Percentiles rank a stretch among this genome's conserved stretches.
Conservation (phyloP, 2,113 vertebrate genomes). For the Takifugu bimaculatus region DNA sequence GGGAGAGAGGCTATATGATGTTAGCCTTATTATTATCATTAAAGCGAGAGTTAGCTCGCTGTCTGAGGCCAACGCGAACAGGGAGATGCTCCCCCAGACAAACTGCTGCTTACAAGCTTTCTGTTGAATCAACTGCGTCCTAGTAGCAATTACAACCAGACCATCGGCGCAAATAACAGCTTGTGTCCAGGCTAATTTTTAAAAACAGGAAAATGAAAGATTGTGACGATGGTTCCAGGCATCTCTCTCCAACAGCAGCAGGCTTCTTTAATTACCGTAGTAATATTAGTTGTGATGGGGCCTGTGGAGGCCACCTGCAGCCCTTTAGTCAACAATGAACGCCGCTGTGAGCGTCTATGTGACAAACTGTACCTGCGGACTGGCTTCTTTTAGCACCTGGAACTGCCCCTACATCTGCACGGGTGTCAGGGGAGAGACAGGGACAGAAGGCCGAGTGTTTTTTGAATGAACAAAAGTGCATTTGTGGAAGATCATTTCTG, state of each 20-base stretch:
- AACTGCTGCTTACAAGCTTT: conserved; percentile 54
- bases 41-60: conserved; percentile 66
- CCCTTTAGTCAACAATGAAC: conserved; percentile 32
- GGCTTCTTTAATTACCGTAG: conserved; percentile 2
- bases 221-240: conserved; percentile 16
- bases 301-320: conserved; percentile 39
- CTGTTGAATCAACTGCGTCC: conserved; percentile 52
- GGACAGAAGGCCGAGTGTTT: background rate
- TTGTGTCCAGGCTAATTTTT: conserved; percentile 46
- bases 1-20: conserved; percentile 67
- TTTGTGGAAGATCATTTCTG: conserved; percentile 1
- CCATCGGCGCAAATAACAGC: conserved; percentile 56
- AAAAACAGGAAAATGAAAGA: conserved; percentile 23
- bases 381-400: conserved; percentile 43
- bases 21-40: conserved; percentile 77
- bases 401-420: conserved; percentile 42
- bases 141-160: conserved; percentile 51
- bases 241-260: background rate
- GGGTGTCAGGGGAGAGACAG: background rate
- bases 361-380: conserved; percentile 35
- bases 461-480: background rate
- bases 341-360: conserved; percentile 21
- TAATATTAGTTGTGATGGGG: conserved; percentile 23
- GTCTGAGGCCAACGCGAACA: conserved; percentile 62
- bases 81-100: conserved; percentile 61